These are phyloP conservation scores for Hirtodrosophila cameraria DNA, from an alignment of 2,888 invertebrate genomes.

Conservation along the genomic window DNA sequence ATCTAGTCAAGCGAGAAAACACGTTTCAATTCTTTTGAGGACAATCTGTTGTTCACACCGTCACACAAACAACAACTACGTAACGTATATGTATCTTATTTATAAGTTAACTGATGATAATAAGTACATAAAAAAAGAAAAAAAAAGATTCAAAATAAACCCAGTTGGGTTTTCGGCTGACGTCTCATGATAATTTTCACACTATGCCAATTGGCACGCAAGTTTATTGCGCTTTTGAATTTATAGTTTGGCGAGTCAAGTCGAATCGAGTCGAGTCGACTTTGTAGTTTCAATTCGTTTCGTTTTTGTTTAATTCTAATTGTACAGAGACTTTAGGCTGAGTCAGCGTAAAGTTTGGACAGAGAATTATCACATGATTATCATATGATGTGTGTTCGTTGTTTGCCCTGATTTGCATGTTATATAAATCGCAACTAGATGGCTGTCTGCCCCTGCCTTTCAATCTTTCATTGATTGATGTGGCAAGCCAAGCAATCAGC, in stretches of 20 bases:
- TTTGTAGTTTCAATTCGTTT: slow-evolving; percentile 42
- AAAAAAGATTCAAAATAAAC: slow-evolving; percentile 33
- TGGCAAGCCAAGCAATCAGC: slow-evolving; percentile 50
- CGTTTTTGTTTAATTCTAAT: slow-evolving; percentile 56
- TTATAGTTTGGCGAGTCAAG: too few relatives aligned
- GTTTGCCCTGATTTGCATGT: slow-evolving; percentile 46
- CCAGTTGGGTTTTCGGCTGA: slow-evolving; percentile 52
- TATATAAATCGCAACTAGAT: slow-evolving; percentile 30
- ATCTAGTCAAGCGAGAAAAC: neutral
- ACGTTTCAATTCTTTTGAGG: neutral
- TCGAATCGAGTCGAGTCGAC: slow-evolving; percentile 26
- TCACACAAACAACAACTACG: neutral
- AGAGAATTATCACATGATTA: slow-evolving; percentile 72
- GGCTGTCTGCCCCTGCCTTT: neutral
- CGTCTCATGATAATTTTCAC: slow-evolving; percentile 72
- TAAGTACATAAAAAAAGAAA: neutral
- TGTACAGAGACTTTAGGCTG: slow-evolving; percentile 52
- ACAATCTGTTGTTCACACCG: neutral
- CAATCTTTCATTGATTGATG: slow-evolving; percentile 52
- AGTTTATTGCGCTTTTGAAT: slow-evolving; percentile 63
- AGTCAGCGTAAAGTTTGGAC: slow-evolving; percentile 43
- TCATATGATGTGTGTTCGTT: slow-evolving; percentile 57
- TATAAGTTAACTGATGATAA: slow-evolving; percentile 8
- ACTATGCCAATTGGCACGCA: slow-evolving; percentile 64
- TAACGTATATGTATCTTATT: slow-evolving; percentile 8